Conservation (phyloP, 2,888 invertebrate genomes). For the Herminia tarsipennalis region DNA sequence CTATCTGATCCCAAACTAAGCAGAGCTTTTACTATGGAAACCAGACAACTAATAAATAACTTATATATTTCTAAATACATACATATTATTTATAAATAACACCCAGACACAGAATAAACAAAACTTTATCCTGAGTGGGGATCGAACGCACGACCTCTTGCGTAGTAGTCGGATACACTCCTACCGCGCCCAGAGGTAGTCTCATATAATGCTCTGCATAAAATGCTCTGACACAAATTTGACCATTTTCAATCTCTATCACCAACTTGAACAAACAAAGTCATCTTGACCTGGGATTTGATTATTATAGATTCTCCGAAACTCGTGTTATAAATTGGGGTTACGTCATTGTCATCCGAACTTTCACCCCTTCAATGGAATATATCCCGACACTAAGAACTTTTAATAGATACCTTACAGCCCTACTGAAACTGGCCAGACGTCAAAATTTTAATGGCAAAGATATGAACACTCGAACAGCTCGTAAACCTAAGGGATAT, state of each 20-base stretch:
- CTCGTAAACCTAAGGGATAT: constrained; percentile 52
- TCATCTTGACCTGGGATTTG: not conserved
- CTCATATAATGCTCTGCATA: too few species aligned
- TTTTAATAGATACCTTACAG: constrained; percentile 15
- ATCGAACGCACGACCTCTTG: too few species aligned
- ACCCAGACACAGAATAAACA: too few species aligned
- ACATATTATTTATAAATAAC: too few species aligned
- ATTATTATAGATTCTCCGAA: not conserved
- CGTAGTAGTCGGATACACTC: too few species aligned
- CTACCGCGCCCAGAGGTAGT: too few species aligned
- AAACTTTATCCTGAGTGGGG: too few species aligned
- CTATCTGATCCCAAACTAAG: too few species aligned
- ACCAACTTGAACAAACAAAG: not conserved
- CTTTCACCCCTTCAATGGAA: constrained; percentile 1
- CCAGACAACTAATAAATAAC: too few species aligned
- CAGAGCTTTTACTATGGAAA: too few species aligned
- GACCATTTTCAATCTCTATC: not conserved
- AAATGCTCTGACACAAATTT: too few species aligned
- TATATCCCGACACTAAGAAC: not conserved
- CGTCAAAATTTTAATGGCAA: constrained; percentile 26
- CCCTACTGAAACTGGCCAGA: constrained; percentile 28
- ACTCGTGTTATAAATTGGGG: not conserved
- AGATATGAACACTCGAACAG: constrained; percentile 41
- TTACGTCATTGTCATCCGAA: not conserved
- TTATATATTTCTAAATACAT: too few species aligned